Conservation (phyloP, 92 coral and sea anemone genomes). For the Bergia puertoricense region DNA sequence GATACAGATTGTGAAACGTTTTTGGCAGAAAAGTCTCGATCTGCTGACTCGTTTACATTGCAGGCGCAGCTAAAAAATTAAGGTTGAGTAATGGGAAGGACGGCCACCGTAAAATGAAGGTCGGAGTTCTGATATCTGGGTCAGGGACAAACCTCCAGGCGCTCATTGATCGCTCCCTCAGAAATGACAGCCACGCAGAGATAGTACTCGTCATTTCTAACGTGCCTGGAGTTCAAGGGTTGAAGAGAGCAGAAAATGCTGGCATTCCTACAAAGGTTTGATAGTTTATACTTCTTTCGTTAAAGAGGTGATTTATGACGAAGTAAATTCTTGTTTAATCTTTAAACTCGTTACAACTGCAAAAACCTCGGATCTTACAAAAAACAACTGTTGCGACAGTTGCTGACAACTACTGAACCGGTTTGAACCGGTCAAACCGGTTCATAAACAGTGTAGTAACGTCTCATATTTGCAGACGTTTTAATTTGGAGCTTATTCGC, state of each 20-base stretch:
- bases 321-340: too few relatives aligned
- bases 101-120: slow-evolving; percentile 45
- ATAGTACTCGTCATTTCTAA: slow-evolving; percentile 89
- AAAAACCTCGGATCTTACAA: too few relatives aligned
- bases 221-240: slow-evolving; percentile 83
- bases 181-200: slow-evolving; percentile 78
- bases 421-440: too few relatives aligned
- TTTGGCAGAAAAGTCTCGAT: too few relatives aligned
- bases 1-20: too few relatives aligned
- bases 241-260: slow-evolving; percentile 82
- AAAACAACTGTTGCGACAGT: too few relatives aligned
- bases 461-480: too few relatives aligned
- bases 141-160: slow-evolving; percentile 98
- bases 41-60: neutral
- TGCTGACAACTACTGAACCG: too few relatives aligned
- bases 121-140: slow-evolving; percentile 94
- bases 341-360: too few relatives aligned
- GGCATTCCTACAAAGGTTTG: slow-evolving; percentile 91
- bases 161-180: slow-evolving; percentile 75
- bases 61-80: slow-evolving; percentile 62
- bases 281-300: neutral
- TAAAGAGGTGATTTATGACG: too few relatives aligned
- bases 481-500: too few relatives aligned
- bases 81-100: slow-evolving; percentile 71
- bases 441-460: too few relatives aligned